Evolutionary conservation across 2,797 vertebrate genomes (phyloP), one percentile per base, ranked within the genome.

Genomic region (Ctenopoma kingsleyae): DNA sequence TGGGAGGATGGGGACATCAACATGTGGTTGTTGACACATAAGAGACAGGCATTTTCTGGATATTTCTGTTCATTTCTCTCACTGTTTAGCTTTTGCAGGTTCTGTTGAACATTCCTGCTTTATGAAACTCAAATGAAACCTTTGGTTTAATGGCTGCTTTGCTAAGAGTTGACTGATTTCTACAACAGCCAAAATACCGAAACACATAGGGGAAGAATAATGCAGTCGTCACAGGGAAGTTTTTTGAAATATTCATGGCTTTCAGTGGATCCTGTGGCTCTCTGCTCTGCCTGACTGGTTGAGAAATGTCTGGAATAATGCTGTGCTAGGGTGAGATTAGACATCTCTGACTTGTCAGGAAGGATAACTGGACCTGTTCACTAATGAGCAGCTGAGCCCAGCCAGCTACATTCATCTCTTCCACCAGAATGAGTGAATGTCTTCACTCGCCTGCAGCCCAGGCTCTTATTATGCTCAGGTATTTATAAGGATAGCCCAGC

Each of bases 311-410:
- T 75, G 12, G 41, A 84, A 73, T 68, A 43, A 61, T 67, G 64
- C 63, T 17, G 23, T 51, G 67, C 69, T 22, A n/a, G 40, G 41
- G 36, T 50, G 65, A 78, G 68, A 65, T 77, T 83, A 62, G 68
- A 87, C 83, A 79, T 86, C 59, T 70, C 78, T 17, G 74, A 71
- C 74, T 76, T 69, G 85, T 83, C 85, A 68, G 60, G 48, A 49
- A 50, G 69, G 69, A 78, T 82, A 74, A 81, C 78, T 60, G 74
- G 83, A 87, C 80, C 76, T 44, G 49, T 75, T 85, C 65, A 16
- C 78, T 93, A 93, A 93, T 83, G 86, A 92, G 90, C 69, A 58
- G 69, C 74, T 61, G 77, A 54, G 68, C 73, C 63, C 66, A 52
- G 63, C 74, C 58, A 66, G 54, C 70, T 73, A 64, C 71, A 72